Base-by-base conservation (phyloP, 2,797 vertebrate species). In the Pseudomugil gertrudae region DNA sequence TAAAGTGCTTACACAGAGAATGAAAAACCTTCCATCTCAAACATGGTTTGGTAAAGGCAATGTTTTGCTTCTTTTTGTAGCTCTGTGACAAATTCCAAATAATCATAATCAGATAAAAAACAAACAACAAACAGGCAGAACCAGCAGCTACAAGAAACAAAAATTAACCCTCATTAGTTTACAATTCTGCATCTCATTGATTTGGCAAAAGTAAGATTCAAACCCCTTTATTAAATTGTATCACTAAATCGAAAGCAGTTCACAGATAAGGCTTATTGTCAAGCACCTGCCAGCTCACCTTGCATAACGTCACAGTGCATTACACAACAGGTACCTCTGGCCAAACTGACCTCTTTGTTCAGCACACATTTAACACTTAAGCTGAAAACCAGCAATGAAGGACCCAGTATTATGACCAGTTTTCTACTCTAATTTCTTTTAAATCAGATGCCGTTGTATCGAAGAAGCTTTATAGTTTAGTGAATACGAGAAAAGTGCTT, bases 281-380 rank as follows among this genome's bases (percentile, higher is more conserved):
- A 62, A 70, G 63, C 50, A n/a, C 33, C 52, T 72, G 69, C 80
- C 80, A 81, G 66, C 68, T 77, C 59, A 83, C 71, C 78, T 80
- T 82, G 73, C 65, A 73, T 79, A 78, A 82, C 47, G 0, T 62
- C 61, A 66, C 57, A 60, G 63, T 61, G 53, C 60, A 72, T 86
- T 87, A 78, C 68, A 79, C 68, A 87, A 85, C 80, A 69, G 51
- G 63, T 58, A 67, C 53, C 66, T 59, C 17, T 0, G 9, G 72
- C 72, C 64, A 79, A 74, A 45, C 15, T 19, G 40, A 74, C 43
- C 57, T 50, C 57, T n/a, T 45, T 66, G 65, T 48, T 43, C 1
- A 9, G 63, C 38, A 4, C 26, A 1, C 4, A 24, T 76, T 78
- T 78, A 58, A 78, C 3, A 63, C 30, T 55, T 26, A 13, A 48